These are phyloP conservation scores for Holotrichia oblita DNA, from an alignment of 1,140 invertebrate species.

Conservation along the genomic window DNA sequence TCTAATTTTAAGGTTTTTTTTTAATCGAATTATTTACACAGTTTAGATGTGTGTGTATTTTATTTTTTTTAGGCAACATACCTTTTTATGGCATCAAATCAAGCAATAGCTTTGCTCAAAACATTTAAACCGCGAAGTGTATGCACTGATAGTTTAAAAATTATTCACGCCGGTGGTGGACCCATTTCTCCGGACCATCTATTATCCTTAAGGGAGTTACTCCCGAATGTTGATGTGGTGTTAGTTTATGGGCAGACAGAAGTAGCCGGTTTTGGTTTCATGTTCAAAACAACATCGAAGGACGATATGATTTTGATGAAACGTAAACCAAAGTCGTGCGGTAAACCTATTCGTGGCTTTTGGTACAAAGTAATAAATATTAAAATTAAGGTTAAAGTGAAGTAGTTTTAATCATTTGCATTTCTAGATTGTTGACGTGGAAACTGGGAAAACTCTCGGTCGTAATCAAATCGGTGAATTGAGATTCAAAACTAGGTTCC, in stretches of 20 bases:
- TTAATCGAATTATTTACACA: background rate
- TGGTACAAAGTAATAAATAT: slow-evolving; percentile 58
- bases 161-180: slow-evolving; percentile 49
- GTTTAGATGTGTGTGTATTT: background rate
- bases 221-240: slow-evolving; percentile 53
- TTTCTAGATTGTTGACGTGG: slow-evolving; percentile 56
- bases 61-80: background rate
- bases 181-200: slow-evolving; percentile 46
- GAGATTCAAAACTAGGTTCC: slow-evolving; percentile 63
- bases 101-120: slow-evolving; percentile 28
- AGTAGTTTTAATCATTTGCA: background rate
- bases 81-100: slow-evolving; percentile 38
- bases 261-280: slow-evolving; percentile 48
- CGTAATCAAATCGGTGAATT: slow-evolving; percentile 68
- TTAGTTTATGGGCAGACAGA: slow-evolving; percentile 56
- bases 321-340: slow-evolving; percentile 52
- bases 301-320: slow-evolving; percentile 48
- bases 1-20: background rate
- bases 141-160: slow-evolving; percentile 50
- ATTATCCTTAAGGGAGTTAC: slow-evolving; percentile 49
- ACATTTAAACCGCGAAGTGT: slow-evolving; percentile 49
- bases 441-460: slow-evolving; percentile 62
- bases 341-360: slow-evolving; percentile 48
- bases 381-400: slow-evolving; percentile 59
- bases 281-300: slow-evolving; percentile 48